phyloP scores from a whole-genome alignment of 2,888 invertebrate genomes.

The Serripes groenlandicus region DNA sequence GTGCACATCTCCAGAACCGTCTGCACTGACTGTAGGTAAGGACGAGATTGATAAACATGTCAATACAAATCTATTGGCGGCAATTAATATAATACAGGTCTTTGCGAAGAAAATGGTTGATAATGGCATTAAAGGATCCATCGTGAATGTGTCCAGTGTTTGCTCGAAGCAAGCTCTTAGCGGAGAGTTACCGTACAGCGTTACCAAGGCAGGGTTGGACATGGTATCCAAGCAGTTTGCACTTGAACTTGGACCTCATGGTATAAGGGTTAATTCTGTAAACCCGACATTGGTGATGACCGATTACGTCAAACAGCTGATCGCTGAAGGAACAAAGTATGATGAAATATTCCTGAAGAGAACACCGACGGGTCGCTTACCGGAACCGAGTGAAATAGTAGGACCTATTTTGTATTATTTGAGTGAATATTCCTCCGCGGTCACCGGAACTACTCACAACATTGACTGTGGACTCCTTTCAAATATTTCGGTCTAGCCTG shows the following conservation, averaged over 20 bases:
- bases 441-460: background rate
- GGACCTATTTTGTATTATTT: background rate
- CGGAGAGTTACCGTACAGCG: constrained; percentile 93
- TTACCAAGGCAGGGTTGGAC: constrained; percentile 96
- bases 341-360: background rate
- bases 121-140: constrained; percentile 91
- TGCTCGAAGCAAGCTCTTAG: constrained; percentile 89
- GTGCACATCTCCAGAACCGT: constrained; percentile 90
- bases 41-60: constrained; percentile 89
- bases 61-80: constrained; percentile 93
- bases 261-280: constrained; percentile 95
- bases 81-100: constrained; percentile 93
- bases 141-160: constrained; percentile 94
- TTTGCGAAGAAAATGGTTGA: constrained; percentile 92
- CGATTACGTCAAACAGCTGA: too few relatives aligned
- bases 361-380: background rate
- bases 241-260: constrained; percentile 92
- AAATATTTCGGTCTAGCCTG: background rate
- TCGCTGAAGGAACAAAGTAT: too few relatives aligned
- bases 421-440: background rate
- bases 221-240: constrained; percentile 94
- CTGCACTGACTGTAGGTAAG: constrained; percentile 89
- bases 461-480: background rate
- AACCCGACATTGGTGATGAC: constrained; percentile 98
- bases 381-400: background rate